Conservation (phyloP, 2,888 invertebrate genomes). For the Drosophila melanosoma region DNA sequence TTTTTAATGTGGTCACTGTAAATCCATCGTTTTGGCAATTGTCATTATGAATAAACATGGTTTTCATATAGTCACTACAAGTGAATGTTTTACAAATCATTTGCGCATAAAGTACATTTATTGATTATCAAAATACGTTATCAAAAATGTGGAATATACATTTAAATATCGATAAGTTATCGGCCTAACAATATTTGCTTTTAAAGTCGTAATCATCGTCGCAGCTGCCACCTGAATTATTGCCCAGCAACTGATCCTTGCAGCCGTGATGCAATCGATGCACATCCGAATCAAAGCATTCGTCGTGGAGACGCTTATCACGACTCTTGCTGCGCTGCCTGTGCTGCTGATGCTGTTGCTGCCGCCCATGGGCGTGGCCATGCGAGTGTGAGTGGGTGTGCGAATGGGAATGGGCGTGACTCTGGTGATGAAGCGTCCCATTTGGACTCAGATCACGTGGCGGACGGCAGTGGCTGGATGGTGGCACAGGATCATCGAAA, state of each 20-base stretch:
- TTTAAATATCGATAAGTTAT: background rate
- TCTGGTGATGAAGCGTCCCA: constrained; percentile 30
- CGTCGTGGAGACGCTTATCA: constrained; percentile 76
- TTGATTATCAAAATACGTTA: constrained; percentile 19
- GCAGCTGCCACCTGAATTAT: constrained; percentile 65
- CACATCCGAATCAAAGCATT: constrained; percentile 70
- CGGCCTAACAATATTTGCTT: constrained; percentile 73
- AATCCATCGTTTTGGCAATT: background rate
- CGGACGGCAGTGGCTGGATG: constrained; percentile 82
- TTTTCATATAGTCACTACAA: background rate
- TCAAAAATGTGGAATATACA: constrained; percentile 18
- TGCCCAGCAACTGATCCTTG: constrained; percentile 66
- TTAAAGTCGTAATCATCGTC: constrained; percentile 83
- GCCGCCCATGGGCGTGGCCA: constrained; percentile 27
- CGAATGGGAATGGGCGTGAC: constrained; percentile 32
- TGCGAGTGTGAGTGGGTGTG: constrained; percentile 34
- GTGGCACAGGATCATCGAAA: constrained; percentile 83
- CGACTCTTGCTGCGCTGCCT: constrained; percentile 76
- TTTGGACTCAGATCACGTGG: constrained; percentile 72
- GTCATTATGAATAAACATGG: background rate
- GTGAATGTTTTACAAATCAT: background rate
- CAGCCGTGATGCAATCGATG: constrained; percentile 76
- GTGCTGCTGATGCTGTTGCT: constrained; percentile 55
- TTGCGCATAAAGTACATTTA: background rate
- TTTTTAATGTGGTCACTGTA: background rate